Evolutionary conservation across 1,140 invertebrate genomes (phyloP), one percentile per base, ranked within the genome.

Genomic region (Papilio dardanus): DNA sequence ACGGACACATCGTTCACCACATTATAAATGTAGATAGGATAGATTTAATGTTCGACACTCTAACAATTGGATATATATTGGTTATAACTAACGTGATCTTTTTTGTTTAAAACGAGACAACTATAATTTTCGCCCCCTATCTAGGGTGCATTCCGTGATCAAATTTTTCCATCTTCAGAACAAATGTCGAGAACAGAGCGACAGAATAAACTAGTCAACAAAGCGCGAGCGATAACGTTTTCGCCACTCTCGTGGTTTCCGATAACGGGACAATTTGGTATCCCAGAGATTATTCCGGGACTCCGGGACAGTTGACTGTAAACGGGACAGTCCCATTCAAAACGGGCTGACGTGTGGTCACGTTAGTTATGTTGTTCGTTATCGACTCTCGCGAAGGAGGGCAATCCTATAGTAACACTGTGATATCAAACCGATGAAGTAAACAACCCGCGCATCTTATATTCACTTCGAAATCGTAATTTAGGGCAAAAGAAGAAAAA

Each of bases 11-110:
- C 75, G 42, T 80, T 82, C 21, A 74, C 16, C 1, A 81, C 78
- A 73, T 80, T 77, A 19, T 77, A 81, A 67, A 81, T 67, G 67
- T 76, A 81, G 14, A 81, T 71, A 21, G 77, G 77, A 21, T n/a
- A n/a, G 76, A 28, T 46, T 75, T 75, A 4, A 62, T 33, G 31
- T 77, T 74, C n/a, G 79, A 76, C 8, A 76, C 79, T 35, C 73
- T 71, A 24, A 73, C 77, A 19, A 77, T 81, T 10, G 68, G 37
- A 14, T 40, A 14, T 40, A 40, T 40, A 40, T 2, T 40, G 12
- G 37, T 14, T 40, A 6, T 37, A 8, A 6, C 35, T 37, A 10
- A 21, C 68, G 68, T 19, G 14, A 2, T 19, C 66, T 75, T 78
- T 66, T 78, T 42, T 68, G 66, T 69, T 68, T 66, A 37, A 77